phyloP scores from a whole-genome alignment of 2,797 vertebrate species.

The Sparidentex hasta region DNA sequence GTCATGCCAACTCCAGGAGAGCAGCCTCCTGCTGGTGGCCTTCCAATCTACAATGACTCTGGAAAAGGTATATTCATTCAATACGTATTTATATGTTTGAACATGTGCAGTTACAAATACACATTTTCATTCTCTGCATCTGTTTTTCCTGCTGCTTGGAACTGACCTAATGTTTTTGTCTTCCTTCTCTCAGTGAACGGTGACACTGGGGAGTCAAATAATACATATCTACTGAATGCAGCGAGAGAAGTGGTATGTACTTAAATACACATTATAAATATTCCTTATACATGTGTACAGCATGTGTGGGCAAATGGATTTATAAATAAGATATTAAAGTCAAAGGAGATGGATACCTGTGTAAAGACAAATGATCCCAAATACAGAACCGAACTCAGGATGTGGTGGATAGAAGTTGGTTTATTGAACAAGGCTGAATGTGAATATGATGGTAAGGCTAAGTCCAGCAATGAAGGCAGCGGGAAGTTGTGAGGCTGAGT shows the following conservation, averaged over 20 bases:
- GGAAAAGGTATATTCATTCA: slow-evolving; percentile 52
- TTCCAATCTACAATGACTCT: neutral
- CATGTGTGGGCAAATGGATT: neutral
- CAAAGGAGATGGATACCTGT: neutral
- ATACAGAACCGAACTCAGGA: too few species aligned
- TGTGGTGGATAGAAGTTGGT: too few species aligned
- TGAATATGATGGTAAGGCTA: too few species aligned
- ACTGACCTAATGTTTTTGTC: neutral
- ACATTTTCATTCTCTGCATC: neutral
- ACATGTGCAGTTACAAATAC: neutral
- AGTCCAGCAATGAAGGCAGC: too few species aligned
- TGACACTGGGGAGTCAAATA: slow-evolving; percentile 1
- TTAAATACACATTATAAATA: neutral
- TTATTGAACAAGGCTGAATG: too few species aligned
- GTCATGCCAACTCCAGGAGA: slow-evolving; percentile 62
- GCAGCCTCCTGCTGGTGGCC: slow-evolving; percentile 6
- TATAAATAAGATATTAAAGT: neutral
- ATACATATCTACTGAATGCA: slow-evolving; percentile 40
- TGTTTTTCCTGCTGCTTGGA: neutral
- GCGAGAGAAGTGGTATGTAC: slow-evolving; percentile 80
- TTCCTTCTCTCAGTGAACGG: slow-evolving; percentile 62
- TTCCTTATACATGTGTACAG: neutral
- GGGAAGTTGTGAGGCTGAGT: too few species aligned
- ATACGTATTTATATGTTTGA: neutral
- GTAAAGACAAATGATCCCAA: neutral